These are phyloP conservation scores for Pteruthius melanotis DNA, from an alignment of 2,113 vertebrate genomes.

Conservation along the genomic window DNA sequence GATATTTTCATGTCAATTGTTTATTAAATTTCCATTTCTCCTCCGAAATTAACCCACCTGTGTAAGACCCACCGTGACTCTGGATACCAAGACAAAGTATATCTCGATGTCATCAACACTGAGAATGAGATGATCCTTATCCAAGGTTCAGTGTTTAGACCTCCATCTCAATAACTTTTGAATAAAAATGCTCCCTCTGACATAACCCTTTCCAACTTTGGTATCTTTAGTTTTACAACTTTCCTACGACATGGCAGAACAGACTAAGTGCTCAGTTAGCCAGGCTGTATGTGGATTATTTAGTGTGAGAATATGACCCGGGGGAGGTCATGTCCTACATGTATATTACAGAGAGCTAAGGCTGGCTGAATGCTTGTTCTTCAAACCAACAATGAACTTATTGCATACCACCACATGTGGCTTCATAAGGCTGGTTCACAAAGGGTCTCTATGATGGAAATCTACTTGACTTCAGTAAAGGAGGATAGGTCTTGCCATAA, in stretches of 20 bases:
- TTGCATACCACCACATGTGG: neutral
- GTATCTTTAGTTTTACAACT: neutral
- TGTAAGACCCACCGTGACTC: neutral
- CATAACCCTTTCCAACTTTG: neutral
- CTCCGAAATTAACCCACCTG: neutral
- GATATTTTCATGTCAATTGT: neutral
- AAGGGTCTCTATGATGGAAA: neutral
- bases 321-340: neutral
- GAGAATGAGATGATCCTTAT: neutral
- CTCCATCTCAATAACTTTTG: neutral
- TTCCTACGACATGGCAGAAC: neutral
- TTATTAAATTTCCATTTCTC: neutral
- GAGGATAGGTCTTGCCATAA: neutral
- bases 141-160: neutral
- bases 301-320: neutral
- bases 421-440: neutral
- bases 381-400: neutral
- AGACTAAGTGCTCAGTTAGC: neutral
- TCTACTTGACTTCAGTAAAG: neutral
- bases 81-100: neutral
- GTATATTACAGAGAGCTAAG: neutral
- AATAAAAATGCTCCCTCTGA: neutral
- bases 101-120: neutral
- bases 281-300: neutral
- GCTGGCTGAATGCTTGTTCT: neutral